Base-by-base conservation (phyloP, 2,888 invertebrate species). In the Priapulus caudatus region DNA sequence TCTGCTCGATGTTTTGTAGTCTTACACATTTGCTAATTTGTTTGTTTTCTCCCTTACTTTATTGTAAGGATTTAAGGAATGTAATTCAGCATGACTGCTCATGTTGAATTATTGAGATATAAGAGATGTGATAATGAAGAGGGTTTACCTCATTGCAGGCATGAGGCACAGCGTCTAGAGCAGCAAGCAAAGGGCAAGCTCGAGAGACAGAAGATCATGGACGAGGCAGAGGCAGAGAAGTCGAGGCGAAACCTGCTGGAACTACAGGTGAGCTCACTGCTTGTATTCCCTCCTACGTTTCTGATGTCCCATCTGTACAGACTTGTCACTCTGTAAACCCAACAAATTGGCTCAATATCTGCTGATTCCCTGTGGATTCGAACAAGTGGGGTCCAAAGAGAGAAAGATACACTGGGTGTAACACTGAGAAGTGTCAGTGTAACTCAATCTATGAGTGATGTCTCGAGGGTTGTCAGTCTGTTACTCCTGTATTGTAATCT, bases 141-240 rank as follows among this genome's bases (percentile, higher is more conserved):
- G 18, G 21, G 4, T 47, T 4, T 44, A 16, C n/a, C 23, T 21
- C 24, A 43, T 53, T 53, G 19, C 58, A 72, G 74, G 56, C 74
- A 75, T 60, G 74, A 75, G 58, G 75, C 75, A 3, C 73, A 74
- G 56, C 64, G 75, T 47, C 61, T 73, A 23, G 75, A 75, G 59
- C 75, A 75, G 59, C 73, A 74, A 57, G 75, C 75, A 3, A 70
- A 67, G 54, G 75, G 75, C 52, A 65, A 68, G 19, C 64, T 75
- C 54, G 74, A 74, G 59, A 63, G 74, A 16, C 74, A 75, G 64
- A 72, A 70, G 60, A 73, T 75, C 59, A 65, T 59, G 22, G 74
- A 75, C 57, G 73, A 74, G 56, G 73, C 73, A 1, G 72, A 72
- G 59, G 74, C 74, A n/a, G 75, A 75, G 62, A 67, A 66, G 50